Percentiles rank a stretch among this genome's conserved stretches.
Evolutionary conservation across 2,888 invertebrate genomes (phyloP).

Genomic region (Chorisops tibialis): DNA sequence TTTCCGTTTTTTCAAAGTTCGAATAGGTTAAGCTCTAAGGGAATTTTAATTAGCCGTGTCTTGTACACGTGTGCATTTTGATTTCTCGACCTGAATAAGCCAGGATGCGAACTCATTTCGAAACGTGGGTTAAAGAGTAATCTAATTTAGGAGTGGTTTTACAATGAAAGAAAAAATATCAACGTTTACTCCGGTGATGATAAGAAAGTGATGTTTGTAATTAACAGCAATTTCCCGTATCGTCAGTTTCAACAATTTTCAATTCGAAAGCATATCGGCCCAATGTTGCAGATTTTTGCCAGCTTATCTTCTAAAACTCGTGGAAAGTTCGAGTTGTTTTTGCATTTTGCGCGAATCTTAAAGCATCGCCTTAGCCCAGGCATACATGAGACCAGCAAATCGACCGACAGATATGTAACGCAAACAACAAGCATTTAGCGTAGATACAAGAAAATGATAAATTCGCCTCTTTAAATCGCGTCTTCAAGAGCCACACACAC

Average conservation of each 20-base stretch:
- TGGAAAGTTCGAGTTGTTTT: background rate
- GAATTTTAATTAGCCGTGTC: constrained; percentile 21
- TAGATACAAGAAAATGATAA: constrained; percentile 34
- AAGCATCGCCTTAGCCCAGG: background rate
- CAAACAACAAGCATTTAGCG: constrained; percentile 34
- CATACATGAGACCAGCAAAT: constrained; percentile 20
- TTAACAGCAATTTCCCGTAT: constrained; percentile 23
- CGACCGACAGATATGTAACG: constrained; percentile 32
- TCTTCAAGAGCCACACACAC: constrained; percentile 26
- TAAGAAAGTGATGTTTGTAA: constrained; percentile 14
- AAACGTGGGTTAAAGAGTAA: background rate
- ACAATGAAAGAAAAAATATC: constrained; percentile 9
- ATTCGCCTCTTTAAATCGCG: constrained; percentile 23
- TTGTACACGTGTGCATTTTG: constrained; percentile 20
- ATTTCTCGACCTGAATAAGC: background rate
- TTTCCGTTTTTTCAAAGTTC: background rate
- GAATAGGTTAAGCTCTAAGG: constrained; percentile 1
- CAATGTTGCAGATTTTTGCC: constrained; percentile 1
- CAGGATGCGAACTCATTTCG: background rate
- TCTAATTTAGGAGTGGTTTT: background rate
- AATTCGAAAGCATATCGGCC: background rate
- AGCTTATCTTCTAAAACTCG: constrained; percentile 1
- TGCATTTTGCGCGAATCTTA: background rate
- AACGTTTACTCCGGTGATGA: constrained; percentile 1
- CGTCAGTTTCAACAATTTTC: background rate